Conservation (phyloP, 2,797 vertebrate genomes). For the Monodelphis domestica region DNA sequence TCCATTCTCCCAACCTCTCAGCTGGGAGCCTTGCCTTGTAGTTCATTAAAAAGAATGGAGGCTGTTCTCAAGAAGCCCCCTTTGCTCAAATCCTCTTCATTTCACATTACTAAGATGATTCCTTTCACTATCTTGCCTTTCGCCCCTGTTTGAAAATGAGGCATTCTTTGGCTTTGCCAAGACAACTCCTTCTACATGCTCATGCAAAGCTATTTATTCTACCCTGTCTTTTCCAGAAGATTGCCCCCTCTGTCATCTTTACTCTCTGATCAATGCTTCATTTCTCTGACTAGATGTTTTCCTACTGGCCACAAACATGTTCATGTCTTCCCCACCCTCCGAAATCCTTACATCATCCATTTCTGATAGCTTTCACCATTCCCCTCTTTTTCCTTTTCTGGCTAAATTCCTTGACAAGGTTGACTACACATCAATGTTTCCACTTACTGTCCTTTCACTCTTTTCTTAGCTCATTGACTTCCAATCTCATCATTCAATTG, state of each 20-base stretch:
- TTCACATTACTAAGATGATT: background rate
- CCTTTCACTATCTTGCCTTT: background rate
- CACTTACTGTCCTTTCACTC: background rate
- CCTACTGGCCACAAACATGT: too few species aligned
- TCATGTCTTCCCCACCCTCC: background rate
- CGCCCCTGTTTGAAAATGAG: background rate
- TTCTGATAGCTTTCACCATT: too few species aligned
- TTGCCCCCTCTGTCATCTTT: background rate
- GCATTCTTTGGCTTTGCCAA: background rate
- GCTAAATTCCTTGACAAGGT: background rate
- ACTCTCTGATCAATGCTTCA: background rate
- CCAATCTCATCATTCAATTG: background rate
- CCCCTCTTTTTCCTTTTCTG: background rate
- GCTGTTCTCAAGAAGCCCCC: background rate
- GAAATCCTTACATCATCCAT: too few species aligned
- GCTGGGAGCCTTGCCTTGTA: background rate
- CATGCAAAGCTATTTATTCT: background rate
- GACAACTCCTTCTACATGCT: background rate
- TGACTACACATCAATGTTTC: background rate
- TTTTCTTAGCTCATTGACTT: background rate
- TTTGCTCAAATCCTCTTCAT: background rate
- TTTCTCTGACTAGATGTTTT: background rate
- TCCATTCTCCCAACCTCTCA: background rate
- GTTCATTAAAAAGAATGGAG: background rate
- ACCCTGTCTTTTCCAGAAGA: background rate